Percentiles rank a stretch among this genome's conserved stretches.
Evolutionary conservation across 2,113 vertebrate species (phyloP).

Genomic region (Cavia aperea): DNA sequence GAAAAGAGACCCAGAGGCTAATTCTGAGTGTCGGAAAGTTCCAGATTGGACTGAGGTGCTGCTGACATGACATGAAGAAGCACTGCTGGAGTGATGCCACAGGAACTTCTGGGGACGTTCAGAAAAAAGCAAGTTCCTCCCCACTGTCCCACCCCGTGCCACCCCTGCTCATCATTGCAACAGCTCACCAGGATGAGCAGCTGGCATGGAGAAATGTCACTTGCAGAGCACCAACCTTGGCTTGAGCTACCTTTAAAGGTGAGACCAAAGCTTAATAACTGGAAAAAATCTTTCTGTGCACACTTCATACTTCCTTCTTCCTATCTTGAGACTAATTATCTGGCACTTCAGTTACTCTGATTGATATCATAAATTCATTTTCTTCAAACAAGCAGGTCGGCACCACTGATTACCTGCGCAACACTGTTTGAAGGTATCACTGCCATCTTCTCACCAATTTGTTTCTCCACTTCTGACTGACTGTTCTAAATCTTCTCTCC

Average conservation of each 20-base stretch:
- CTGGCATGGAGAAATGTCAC: neutral
- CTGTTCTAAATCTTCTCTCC: neutral
- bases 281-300: neutral
- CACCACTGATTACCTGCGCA: neutral
- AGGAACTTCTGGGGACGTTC: neutral
- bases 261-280: neutral
- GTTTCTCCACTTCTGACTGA: neutral
- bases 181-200: neutral
- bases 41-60: neutral
- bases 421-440: fast-evolving
- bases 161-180: neutral
- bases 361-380: neutral
- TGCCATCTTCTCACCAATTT: neutral
- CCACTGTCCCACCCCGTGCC: neutral
- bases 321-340: neutral
- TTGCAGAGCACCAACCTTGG: neutral
- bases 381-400: neutral
- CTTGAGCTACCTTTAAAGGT: neutral
- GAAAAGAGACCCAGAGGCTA: neutral
- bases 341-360: neutral
- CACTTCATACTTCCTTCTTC: neutral
- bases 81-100: no score
- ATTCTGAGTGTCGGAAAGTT: neutral
- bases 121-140: fast-evolving
- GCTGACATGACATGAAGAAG: neutral